Base-by-base conservation (phyloP, 2,113 vertebrate species). In the Trogon melanurus region DNA sequence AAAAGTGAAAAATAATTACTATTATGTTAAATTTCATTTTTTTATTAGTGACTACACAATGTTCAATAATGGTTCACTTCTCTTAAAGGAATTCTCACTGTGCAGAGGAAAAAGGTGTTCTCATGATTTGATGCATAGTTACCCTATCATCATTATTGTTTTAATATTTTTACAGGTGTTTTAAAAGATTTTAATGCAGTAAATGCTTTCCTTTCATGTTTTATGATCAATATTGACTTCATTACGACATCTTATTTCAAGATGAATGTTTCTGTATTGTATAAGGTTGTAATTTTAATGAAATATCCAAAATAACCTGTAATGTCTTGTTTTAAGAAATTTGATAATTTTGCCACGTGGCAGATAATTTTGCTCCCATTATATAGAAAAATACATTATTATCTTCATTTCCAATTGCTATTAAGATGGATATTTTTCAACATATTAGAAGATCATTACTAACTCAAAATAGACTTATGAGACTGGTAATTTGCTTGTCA, bases 401-500 rank as follows among this genome's bases (percentile, higher is more conserved):
- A 95, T 97, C 96, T 89, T 91, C 19, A 93, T 97, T 96, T 93
- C 38, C 18, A 72, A 87, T 96, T 97, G n/a, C 29, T 76, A 44
- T 72, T 93, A 90, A 91, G 79, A 80, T 82, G 54, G 61, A 64
- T 97, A 90, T 93, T 94, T 98, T 97, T 96, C 86, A 90, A 74
- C 36, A 2, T 92, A 95, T 94, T 96, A 96, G 80, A 94, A 93
- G 89, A 95, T 96, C 94, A 95, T 97, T 97, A 89, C 61, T 91
- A 90, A 90, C 36, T 81, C 64, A 93, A 79, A 95, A 95, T 96
- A 93, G 92, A 89, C 83, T 87, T 96, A 96, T 64, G 87, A 96
- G 96, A 97, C 92, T 94, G 73, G 94, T 97, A 95, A 98, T 98
- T 98, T 97, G 69, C 58, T 92, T 96, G 94, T 97, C 97, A 96